Conservation (phyloP, 2,888 invertebrate species). For the Protodeltote pygarga region DNA sequence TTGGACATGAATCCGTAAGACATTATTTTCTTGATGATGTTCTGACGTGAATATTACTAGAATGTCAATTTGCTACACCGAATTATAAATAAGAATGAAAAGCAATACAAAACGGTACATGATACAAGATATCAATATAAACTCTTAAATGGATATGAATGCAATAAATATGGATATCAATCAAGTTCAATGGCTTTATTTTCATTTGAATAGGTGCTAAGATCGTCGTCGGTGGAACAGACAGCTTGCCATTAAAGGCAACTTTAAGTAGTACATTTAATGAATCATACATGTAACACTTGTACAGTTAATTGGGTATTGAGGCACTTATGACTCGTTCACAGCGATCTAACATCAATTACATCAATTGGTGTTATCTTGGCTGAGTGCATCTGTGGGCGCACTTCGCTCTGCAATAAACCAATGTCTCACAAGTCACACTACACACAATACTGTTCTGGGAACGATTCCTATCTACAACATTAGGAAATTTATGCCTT, state of each 20-base stretch:
- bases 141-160: constrained; percentile 21
- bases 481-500: constrained; percentile 58
- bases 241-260: constrained; percentile 49
- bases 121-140: constrained; percentile 9
- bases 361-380: constrained; percentile 68
- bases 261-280: constrained; percentile 54
- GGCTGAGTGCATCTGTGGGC: constrained; percentile 55
- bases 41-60: too few species aligned
- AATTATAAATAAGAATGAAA: constrained; percentile 11
- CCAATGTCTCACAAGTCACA: constrained; percentile 51
- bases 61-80: too few species aligned
- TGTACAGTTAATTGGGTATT: constrained; percentile 53
- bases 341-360: constrained; percentile 65
- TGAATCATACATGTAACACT: constrained; percentile 65
- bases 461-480: constrained; percentile 56
- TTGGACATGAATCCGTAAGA: too few species aligned
- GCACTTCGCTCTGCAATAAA: constrained; percentile 53
- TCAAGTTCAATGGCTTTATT: constrained; percentile 39
- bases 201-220: constrained; percentile 41
- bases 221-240: constrained; percentile 13
- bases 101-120: constrained; percentile 13
- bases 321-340: constrained; percentile 59
- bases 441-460: constrained; percentile 42
- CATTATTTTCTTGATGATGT: too few species aligned
- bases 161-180: constrained; percentile 34